Evolutionary conservation across 2,113 vertebrate genomes (phyloP).

Genomic region (Onychostruthus taczanowskii): DNA sequence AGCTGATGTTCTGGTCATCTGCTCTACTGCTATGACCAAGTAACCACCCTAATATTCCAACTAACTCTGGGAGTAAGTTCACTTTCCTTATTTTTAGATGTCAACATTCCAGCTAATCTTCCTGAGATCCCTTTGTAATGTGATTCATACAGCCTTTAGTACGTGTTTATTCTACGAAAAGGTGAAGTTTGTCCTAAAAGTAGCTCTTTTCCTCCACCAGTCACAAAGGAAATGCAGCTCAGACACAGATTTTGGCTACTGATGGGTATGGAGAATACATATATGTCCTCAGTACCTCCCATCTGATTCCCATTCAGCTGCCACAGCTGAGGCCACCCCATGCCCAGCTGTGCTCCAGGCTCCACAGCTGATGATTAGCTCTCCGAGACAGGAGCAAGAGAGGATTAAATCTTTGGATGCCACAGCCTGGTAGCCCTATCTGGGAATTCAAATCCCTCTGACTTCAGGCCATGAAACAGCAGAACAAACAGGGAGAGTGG

Average conservation of each 20-base stretch:
- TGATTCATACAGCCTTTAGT: not conserved
- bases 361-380: not conserved
- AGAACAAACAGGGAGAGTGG: not conserved
- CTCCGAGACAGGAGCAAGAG: not conserved
- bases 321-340: not conserved
- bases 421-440: not conserved
- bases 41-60: not conserved
- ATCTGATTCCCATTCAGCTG: not conserved
- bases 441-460: not conserved
- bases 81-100: not conserved
- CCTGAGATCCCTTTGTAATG: not conserved
- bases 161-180: not conserved
- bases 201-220: not conserved
- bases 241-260: not conserved
- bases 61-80: not conserved
- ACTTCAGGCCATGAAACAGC: not conserved
- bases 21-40: not conserved
- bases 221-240: not conserved
- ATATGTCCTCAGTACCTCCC: accelerated
- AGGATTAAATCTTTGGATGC: not conserved
- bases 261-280: not conserved
- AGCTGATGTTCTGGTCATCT: not conserved
- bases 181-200: not conserved
- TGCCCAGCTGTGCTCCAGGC: not conserved
- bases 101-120: not conserved